Evolutionary conservation across 2,888 invertebrate species (phyloP).

Genomic region (Mesorhabditis spiculigera): DNA sequence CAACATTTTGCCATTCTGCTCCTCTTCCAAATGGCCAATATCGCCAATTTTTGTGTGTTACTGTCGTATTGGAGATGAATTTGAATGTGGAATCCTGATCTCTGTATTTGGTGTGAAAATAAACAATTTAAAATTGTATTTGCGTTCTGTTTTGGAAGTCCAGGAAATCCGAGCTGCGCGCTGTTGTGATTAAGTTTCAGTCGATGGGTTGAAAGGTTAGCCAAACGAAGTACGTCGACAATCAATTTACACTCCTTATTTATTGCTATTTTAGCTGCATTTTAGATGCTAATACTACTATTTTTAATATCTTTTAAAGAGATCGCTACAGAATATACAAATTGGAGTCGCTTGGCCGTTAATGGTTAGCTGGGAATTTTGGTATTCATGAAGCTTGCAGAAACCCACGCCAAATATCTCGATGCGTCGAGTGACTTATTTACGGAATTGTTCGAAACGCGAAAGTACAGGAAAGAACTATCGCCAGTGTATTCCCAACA

Average conservation of each 20-base stretch:
- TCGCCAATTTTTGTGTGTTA: neutral
- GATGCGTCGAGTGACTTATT: neutral
- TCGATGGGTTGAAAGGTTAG: too few species aligned
- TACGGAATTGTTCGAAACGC: neutral
- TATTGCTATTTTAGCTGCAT: too few species aligned
- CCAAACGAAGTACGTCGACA: too few species aligned
- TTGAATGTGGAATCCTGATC: too few species aligned
- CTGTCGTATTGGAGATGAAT: neutral
- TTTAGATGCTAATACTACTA: too few species aligned
- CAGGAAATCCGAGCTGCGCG: too few species aligned
- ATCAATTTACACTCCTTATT: too few species aligned
- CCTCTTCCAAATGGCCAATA: slow-evolving; percentile 1
- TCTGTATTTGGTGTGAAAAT: too few species aligned
- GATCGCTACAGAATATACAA: neutral
- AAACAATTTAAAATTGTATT: too few species aligned
- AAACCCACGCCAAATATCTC: neutral
- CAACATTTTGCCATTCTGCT: neutral
- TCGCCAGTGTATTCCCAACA: neutral
- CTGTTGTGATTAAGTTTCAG: too few species aligned
- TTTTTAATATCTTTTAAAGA: too few species aligned
- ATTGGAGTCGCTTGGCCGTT: neutral
- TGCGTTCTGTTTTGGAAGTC: too few species aligned
- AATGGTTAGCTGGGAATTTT: neutral
- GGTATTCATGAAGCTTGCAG: neutral
- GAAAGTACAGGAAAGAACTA: neutral